phyloP scores from a whole-genome alignment of 2,888 invertebrate genomes.

The Carcina quercana region DNA sequence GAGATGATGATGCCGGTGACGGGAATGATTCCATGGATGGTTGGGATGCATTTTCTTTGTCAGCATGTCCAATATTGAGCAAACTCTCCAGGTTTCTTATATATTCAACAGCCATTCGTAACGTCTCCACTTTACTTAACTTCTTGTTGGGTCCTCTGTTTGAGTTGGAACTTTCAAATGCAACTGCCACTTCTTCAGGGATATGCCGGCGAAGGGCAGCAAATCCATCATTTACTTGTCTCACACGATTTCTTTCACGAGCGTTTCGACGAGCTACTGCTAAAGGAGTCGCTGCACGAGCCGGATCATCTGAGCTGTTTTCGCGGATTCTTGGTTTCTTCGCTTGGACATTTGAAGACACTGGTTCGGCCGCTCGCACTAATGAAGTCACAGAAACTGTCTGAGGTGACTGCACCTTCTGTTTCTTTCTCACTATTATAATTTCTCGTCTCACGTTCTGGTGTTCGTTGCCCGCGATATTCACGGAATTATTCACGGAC shows the following conservation, averaged over 20 bases:
- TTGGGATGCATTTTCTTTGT: conserved; percentile 59
- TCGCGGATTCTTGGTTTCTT: conserved; percentile 52
- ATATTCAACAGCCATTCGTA: conserved; percentile 93
- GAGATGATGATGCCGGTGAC: conserved; percentile 67
- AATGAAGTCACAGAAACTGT: conserved; percentile 62
- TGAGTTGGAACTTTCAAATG: conserved; percentile 78
- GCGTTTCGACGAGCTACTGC: conserved; percentile 93
- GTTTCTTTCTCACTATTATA: conserved; percentile 69
- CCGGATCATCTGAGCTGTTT: conserved; percentile 59
- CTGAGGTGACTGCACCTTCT: conserved; percentile 48
- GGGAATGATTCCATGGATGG: conserved; percentile 67
- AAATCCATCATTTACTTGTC: conserved; percentile 94
- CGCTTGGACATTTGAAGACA: conserved; percentile 38
- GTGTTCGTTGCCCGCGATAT: conserved; percentile 64
- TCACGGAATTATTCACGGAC: conserved; percentile 75
- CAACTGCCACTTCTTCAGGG: conserved; percentile 85
- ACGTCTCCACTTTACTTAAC: conserved; percentile 90
- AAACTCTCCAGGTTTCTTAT: conserved; percentile 87
- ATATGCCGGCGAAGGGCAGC: conserved; percentile 91
- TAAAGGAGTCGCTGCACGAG: conserved; percentile 79
- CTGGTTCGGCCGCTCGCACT: conserved; percentile 48
- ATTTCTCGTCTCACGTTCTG: conserved; percentile 62
- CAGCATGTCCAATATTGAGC: conserved; percentile 78
- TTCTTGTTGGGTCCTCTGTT: conserved; percentile 83
- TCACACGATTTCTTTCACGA: conserved; percentile 92